Percentiles rank a stretch among this genome's conserved stretches.
These are phyloP conservation scores for Camponotus vicinus DNA, from an alignment of 1,140 invertebrate species.

Conservation along the genomic window DNA sequence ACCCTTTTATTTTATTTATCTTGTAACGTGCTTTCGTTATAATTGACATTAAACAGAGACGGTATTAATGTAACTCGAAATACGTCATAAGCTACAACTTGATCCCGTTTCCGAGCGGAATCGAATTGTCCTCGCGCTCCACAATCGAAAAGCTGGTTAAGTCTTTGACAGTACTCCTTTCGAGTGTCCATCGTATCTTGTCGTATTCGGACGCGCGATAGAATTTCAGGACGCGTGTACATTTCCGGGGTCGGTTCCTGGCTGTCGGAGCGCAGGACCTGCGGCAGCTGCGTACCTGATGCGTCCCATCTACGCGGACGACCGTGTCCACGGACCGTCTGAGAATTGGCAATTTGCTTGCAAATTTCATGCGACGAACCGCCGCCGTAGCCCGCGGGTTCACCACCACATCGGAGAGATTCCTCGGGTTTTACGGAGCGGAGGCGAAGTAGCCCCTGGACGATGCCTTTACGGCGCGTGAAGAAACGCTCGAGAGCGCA, in stretches of 20 bases:
- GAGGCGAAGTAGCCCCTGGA: slow-evolving; percentile 15
- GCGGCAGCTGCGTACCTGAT: slow-evolving; percentile 44
- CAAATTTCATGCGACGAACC: slow-evolving; percentile 80
- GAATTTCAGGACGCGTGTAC: slow-evolving; percentile 11
- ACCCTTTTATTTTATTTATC: neutral
- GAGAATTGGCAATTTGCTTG: slow-evolving; percentile 86
- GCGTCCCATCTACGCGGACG: slow-evolving; percentile 56
- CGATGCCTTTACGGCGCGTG: slow-evolving; percentile 14
- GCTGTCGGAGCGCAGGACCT: slow-evolving; percentile 61
- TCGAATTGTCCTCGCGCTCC: neutral
- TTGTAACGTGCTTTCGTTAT: neutral
- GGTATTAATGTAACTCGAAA: neutral
- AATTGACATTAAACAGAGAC: neutral
- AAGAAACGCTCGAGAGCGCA: neutral
- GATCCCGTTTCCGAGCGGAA: neutral
- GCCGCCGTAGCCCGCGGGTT: slow-evolving; percentile 53
- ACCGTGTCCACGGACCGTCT: slow-evolving; percentile 77
- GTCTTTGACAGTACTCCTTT: neutral
- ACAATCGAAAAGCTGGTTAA: slow-evolving; percentile 18
- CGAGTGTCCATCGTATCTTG: neutral
- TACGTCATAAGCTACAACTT: neutral
- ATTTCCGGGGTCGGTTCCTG: slow-evolving; percentile 33
- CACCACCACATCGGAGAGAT: slow-evolving; percentile 42
- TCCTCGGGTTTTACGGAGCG: slow-evolving; percentile 53
- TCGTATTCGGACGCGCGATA: neutral